Percentiles rank a stretch among this genome's conserved stretches.
These are phyloP conservation scores for Pecten maximus DNA, from an alignment of 2,888 invertebrate species.

Conservation along the genomic window DNA sequence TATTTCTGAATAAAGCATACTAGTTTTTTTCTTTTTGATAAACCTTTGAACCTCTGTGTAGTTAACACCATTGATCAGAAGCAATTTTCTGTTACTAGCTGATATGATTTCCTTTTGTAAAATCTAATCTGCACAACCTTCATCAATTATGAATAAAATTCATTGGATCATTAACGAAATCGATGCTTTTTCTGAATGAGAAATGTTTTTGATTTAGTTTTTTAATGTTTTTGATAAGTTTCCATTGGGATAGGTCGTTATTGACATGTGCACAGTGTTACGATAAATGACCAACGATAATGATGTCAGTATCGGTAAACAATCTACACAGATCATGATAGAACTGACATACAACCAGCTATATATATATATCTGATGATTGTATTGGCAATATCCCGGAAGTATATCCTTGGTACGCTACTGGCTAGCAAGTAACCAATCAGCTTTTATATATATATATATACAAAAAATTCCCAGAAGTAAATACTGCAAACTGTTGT, in stretches of 20 bases:
- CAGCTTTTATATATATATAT: background rate
- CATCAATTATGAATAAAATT: background rate
- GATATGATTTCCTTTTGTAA: background rate
- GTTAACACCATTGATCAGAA: background rate
- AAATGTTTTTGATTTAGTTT: no score
- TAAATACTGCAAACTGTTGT: no score
- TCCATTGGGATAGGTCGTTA: background rate
- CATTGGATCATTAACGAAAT: background rate
- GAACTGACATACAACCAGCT: background rate
- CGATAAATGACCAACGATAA: no score
- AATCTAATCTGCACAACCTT: background rate
- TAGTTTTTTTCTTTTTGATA: no score
- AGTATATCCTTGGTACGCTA: background rate
- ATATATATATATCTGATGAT: background rate
- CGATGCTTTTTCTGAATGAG: background rate
- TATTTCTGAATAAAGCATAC: no score
- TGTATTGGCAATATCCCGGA: conserved; percentile 24
- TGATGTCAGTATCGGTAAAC: background rate
- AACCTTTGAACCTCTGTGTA: background rate
- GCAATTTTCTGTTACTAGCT: background rate
- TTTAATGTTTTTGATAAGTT: background rate
- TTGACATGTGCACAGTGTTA: background rate
- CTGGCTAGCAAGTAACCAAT: background rate
- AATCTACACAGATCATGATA: background rate
- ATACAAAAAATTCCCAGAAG: no score